Percentiles rank a stretch among this genome's conserved stretches.
Evolutionary conservation across 2,797 vertebrate genomes (phyloP).

Genomic region (Echiichthys vipera): DNA sequence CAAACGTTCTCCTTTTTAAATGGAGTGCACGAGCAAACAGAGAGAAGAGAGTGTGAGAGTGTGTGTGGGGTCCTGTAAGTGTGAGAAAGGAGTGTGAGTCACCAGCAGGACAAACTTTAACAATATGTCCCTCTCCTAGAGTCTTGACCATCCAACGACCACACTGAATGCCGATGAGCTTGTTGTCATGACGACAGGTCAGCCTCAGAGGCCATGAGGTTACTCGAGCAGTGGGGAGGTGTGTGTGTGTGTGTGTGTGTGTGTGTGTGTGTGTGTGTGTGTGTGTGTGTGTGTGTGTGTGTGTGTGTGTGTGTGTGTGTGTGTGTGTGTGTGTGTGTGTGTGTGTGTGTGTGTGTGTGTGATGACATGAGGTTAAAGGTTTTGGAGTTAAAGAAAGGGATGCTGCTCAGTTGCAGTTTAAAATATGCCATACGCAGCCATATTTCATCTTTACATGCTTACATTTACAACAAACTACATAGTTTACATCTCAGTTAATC

Average conservation of each 20-base stretch:
- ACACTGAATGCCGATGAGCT: constrained; percentile 70
- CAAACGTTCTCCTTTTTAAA: constrained; percentile 20
- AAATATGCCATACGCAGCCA: too few species aligned
- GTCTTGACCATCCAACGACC: constrained; percentile 47
- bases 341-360: constrained; percentile 20
- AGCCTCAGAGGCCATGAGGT: constrained; percentile 59
- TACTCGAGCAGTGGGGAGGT: constrained; percentile 40
- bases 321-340: constrained; percentile 34
- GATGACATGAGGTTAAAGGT: constrained; percentile 44
- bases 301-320: constrained; percentile 24
- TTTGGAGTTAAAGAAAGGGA: neutral
- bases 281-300: constrained; percentile 15
- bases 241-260: constrained; percentile 24
- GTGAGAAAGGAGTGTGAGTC: constrained; percentile 28
- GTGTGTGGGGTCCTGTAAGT: constrained; percentile 19
- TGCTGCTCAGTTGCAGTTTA: neutral
- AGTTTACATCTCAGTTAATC: neutral
- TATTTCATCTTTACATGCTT: constrained; percentile 6
- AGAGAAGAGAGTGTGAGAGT: neutral
- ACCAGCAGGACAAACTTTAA: constrained; percentile 68
- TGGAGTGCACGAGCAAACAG: neutral
- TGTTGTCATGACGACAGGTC: constrained; percentile 66
- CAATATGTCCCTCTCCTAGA: constrained; percentile 54
- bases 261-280: constrained; percentile 13
- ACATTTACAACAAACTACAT: neutral